phyloP scores from a whole-genome alignment of 2,888 invertebrate genomes.

The Hyppa rectilinea region DNA sequence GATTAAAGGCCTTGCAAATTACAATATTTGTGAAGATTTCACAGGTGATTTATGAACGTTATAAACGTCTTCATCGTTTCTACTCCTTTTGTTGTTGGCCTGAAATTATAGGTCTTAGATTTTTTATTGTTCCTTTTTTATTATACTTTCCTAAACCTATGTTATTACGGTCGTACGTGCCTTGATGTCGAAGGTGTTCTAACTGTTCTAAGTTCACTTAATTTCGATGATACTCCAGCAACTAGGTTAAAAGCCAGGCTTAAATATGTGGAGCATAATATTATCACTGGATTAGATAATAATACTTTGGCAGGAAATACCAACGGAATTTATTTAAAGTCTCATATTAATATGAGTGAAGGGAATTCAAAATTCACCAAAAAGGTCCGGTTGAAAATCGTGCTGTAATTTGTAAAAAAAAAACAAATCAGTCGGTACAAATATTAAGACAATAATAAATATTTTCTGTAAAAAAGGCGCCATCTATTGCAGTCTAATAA shows the following conservation, averaged over 20 bases:
- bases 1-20: conserved; percentile 28
- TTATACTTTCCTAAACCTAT: background rate
- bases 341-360: background rate
- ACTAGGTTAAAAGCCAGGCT: conserved; percentile 4
- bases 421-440: background rate
- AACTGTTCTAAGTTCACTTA: conserved; percentile 2
- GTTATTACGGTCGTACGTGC: conserved; percentile 42
- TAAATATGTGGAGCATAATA: background rate
- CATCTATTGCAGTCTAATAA: conserved; percentile 37
- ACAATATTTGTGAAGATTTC: conserved; percentile 24
- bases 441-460: no score
- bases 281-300: background rate
- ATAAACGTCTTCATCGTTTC: background rate
- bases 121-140: conserved; percentile 31
- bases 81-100: conserved; percentile 24
- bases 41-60: conserved; percentile 18
- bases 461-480: no score
- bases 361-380: no score
- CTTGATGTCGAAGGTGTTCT: background rate
- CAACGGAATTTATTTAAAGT: background rate
- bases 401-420: background rate
- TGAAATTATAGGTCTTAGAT: conserved; percentile 30
- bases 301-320: no score
- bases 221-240: background rate
- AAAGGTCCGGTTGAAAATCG: no score